Evolutionary conservation across 2,888 invertebrate genomes (phyloP).

Genomic region (Noctua fimbriata): DNA sequence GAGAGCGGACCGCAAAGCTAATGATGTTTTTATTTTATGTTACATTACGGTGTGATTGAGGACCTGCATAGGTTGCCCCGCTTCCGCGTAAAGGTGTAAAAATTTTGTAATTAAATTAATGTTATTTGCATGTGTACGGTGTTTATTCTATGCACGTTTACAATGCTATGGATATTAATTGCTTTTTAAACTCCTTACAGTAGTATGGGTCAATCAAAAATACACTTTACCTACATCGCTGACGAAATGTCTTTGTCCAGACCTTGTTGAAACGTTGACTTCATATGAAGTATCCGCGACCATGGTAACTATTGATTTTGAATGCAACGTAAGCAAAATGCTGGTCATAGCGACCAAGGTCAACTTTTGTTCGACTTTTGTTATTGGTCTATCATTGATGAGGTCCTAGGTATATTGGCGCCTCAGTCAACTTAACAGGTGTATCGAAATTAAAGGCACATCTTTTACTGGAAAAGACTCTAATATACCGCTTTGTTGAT

Average conservation of each 20-base stretch:
- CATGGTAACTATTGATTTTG: background rate
- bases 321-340: background rate
- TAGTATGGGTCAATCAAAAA: background rate
- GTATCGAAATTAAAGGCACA: background rate
- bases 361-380: background rate
- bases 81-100: slow-evolving; percentile 58
- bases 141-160: slow-evolving; percentile 16
- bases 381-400: background rate
- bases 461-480: background rate
- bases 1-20: slow-evolving; percentile 71
- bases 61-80: slow-evolving; percentile 61
- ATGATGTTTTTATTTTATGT: slow-evolving; percentile 78
- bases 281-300: background rate
- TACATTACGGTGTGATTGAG: slow-evolving; percentile 73
- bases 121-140: slow-evolving; percentile 46
- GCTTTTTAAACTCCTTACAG: background rate
- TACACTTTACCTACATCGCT: background rate
- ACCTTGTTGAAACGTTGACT: background rate
- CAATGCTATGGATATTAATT: slow-evolving; percentile 1
- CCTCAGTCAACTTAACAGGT: background rate
- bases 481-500: background rate
- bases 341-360: background rate
- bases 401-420: background rate
- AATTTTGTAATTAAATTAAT: slow-evolving; percentile 58
- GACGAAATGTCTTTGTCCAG: background rate